Evolutionary conservation across 2,113 vertebrate species (phyloP).

Genomic region (Pangasianodon gigas): DNA sequence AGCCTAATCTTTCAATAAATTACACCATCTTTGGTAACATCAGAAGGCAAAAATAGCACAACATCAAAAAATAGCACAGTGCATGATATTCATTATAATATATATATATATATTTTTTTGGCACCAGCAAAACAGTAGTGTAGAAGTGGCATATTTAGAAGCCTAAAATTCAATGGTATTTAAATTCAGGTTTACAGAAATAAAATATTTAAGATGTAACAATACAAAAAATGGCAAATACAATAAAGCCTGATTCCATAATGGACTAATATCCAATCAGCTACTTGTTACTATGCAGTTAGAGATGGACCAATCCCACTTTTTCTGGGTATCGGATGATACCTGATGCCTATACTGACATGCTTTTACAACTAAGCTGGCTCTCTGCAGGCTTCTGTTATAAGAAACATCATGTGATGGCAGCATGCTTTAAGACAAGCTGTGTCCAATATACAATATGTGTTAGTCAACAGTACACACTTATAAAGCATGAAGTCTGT

Average conservation of each 20-base stretch:
- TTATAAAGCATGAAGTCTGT: not conserved
- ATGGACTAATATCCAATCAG: constrained; percentile 11
- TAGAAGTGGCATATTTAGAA: not conserved
- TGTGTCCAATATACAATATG: not conserved
- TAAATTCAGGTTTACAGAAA: not conserved
- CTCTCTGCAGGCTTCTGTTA: not conserved
- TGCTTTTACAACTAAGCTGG: not conserved
- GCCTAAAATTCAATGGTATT: not conserved
- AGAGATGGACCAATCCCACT: not conserved
- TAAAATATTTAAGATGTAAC: not conserved
- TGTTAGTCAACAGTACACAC: not conserved
- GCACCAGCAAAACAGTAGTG: not conserved
- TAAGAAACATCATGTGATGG: not conserved
- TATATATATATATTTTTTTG: not conserved
- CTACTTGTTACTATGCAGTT: constrained; percentile 25
- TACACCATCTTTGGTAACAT: not conserved
- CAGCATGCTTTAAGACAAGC: not conserved
- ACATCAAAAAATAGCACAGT: not conserved
- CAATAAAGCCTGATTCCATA: not conserved
- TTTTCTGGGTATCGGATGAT: not conserved
- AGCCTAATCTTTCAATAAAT: not conserved
- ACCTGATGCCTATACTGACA: not conserved
- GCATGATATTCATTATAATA: not conserved
- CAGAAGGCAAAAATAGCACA: not conserved
- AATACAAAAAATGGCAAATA: not conserved